Base-by-base conservation (phyloP, 1,140 invertebrate genomes). In the Araneus ventricosus region DNA sequence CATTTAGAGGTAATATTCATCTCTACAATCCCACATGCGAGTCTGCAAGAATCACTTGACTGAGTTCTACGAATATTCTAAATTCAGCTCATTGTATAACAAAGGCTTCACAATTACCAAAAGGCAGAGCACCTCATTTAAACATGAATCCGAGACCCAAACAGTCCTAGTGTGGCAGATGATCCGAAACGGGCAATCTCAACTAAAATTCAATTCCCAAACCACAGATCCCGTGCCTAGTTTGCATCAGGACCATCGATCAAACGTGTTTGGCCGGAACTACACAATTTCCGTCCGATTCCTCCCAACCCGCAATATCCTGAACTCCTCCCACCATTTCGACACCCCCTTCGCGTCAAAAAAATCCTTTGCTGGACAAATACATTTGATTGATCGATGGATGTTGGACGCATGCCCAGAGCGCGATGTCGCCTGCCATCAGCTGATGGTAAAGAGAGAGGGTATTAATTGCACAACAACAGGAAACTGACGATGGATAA, bases 361-460 rank as follows among this genome's bases (percentile, higher is more conserved):
- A n/a, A 90, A 87, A 79, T 59, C 39, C 10, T n/a, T 30, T 10
- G 67, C 39, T 80, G 88, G 75, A 37, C 88, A 90, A 90, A 90
- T 37, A 80, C 52, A n/a, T 80, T 57, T 90, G 88, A 90, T 90
- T 90, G 88, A 90, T 90, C 88, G 88, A 90, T 90, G 70, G 27
- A 67, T 17, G 22, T 39, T 39, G 20, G 59, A 37, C 67, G 61
- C 86, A 61, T 88, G 86, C 86, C 8, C 84, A 88, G 34, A 52
- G 22, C 39, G 61, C 22, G 67, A 8, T 14, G 17, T 22, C 45
- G 45, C 52, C 17, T 86, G 52, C 30, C 45, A 8, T 14, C 45
- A 17, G 17, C 17, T 52, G 45, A 8, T 52, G 17, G 45, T 1
- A 52, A 45, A 37, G 24, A 34, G 37, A 41, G 39, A 24, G 22